Evolutionary conservation across 2,888 invertebrate genomes (phyloP), one percentile per base, ranked within the genome.

Genomic region (Eupsilia transversa): DNA sequence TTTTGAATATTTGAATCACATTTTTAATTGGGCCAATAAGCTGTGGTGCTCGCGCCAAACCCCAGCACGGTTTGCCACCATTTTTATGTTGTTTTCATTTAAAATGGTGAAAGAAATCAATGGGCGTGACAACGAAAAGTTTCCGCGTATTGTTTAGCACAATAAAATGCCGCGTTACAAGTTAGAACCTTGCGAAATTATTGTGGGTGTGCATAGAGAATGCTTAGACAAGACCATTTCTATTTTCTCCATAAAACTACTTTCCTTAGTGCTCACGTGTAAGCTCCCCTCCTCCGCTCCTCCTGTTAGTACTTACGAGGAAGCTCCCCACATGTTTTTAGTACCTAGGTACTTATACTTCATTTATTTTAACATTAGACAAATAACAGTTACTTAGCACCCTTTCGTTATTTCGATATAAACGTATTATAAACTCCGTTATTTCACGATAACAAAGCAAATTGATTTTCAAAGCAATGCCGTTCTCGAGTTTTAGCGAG

Each of bases 101-200:
- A 92, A 93, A 92, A 93, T 93, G 86, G 80, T 80, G 75, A 89
- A 90, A 91, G 91, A 90, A 92, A 86, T 87, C 87, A 90, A 87
- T 84, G 84, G 83, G 86, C 89, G 84, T 89, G 89, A 89, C 89
- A 86, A 84, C 73, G 75, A 83, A 83, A 83, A 74, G 89, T 91
- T 95, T 95, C 95, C 95, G 94, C 83, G 90, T 89, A 94, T 95
- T 95, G 95, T 95, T 91, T 64, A 82, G 79, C 81, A 87, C 82
- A 86, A 86, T 90, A 88, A 89, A 85, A 85, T 83, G 77, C 74
- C 85, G 82, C 85, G 77, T 88, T 79, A 89, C 88, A 89, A 83
- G 71, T 87, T 87, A 76, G 81, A 86, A 79, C 70, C 67, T 79
- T 78, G 72, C 64, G 35, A 80, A 76, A 85, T 76, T 77, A 74